Base-by-base conservation (phyloP, 37 sponge, comb jelly and placozoan genomes). In the Axinella damicornis region DNA sequence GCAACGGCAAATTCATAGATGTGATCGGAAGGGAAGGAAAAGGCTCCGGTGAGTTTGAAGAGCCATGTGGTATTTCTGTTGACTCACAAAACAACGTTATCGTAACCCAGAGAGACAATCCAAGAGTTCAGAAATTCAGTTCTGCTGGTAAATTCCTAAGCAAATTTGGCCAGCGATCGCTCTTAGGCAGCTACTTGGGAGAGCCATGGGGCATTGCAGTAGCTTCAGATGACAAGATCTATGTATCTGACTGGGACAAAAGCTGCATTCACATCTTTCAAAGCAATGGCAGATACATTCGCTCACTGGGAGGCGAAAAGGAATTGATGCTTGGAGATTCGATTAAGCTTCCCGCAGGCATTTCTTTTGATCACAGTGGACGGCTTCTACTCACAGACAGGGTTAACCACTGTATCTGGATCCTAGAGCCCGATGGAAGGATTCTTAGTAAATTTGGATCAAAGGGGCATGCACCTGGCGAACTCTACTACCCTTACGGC, bases 131-230 rank as follows among this genome's bases (percentile, higher is more conserved):
- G 28, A 67, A 24, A 34, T 67, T 67, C 34, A 67, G 14, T 19
- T 34, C 28, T 2, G 12, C 68, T 5, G 68, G 68, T 19, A 67
- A 67, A 34, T 67, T 67, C 28, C 14, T 67, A 2, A 31, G 32
- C 68, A 67, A 83, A 53, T 73, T 83, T 83, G 84, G 84, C 32
- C 75, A 83, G 25, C 73, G 74, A n/a, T 32, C 68, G 5, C 68
- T 67, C 33, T 34, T 30, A 11, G 68, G 68, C 5, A 67, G 68
- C 9, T 33, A 67, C 34, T 31, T 76, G 25, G 46, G 18, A 33
- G 61, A 56, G 6, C 77, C 77, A 13, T 35, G 77, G 20, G 77
- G 77, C 15, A n/a, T 76, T 17, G 77, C 77, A 27, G 61, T 76
- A 15, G 20, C 35, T 19, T 28, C 21, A 35, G 63, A 79, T 64